Evolutionary conservation across 2,797 vertebrate genomes (phyloP).

Genomic region (Tapera naevia): DNA sequence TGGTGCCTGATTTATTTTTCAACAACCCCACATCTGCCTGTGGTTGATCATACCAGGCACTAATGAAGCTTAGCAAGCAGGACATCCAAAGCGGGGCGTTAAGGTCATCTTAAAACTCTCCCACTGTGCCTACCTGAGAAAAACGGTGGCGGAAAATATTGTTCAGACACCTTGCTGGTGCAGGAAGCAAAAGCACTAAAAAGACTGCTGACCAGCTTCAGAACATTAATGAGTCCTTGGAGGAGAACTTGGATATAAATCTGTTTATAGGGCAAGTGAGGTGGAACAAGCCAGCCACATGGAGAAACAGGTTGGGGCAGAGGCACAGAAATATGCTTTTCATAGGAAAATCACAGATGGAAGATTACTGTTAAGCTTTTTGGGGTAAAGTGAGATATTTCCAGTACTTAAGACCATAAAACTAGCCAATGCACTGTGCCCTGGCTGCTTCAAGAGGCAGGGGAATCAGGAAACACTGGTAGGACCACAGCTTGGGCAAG

Average conservation of each 20-base stretch:
- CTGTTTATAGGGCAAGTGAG: not conserved
- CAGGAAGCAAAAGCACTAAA: not conserved
- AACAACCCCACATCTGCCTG: not conserved
- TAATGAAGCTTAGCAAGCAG: not conserved
- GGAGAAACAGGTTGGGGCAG: not conserved
- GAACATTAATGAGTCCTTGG: not conserved
- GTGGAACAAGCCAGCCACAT: not conserved
- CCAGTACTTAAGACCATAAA: not conserved
- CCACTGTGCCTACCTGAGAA: not conserved
- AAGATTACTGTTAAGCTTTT: not conserved
- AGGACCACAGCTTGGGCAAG: not conserved
- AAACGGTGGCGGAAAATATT: not conserved
- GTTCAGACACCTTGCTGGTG: not conserved
- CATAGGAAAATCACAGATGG: not conserved
- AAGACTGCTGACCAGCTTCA: not conserved
- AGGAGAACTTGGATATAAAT: not conserved
- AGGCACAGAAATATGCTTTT: not conserved
- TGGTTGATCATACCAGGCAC: rapidly evolving
- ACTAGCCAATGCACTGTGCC: not conserved
- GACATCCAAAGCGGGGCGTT: not conserved
- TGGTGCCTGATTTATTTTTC: not conserved
- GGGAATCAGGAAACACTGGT: not conserved
- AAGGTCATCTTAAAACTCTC: not conserved
- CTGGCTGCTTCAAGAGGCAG: not conserved
- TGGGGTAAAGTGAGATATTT: not conserved